Percentiles rank a stretch among this genome's conserved stretches.
These are phyloP conservation scores for Nomada hirtipes DNA, from an alignment of 2,888 invertebrate species.

Conservation along the genomic window DNA sequence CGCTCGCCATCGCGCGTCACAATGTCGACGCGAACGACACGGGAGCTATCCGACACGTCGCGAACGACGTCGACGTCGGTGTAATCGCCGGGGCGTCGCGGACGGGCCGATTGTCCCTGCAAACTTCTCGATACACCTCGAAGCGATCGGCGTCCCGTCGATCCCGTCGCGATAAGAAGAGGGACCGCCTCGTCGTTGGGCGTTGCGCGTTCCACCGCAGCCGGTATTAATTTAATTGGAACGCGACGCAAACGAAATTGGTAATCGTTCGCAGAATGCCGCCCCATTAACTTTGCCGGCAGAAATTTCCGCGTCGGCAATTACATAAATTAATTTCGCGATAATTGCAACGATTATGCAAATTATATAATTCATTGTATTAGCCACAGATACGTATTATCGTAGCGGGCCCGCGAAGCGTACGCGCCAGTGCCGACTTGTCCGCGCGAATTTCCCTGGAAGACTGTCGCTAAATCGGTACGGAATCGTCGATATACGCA, in stretches of 20 bases:
- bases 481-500: not conserved
- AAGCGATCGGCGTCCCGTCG: too few relatives aligned
- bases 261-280: constrained; percentile 24
- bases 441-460: constrained; percentile 27
- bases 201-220: not conserved
- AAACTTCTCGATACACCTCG: not conserved
- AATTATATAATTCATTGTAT: constrained; percentile 57
- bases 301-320: constrained; percentile 53
- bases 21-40: constrained; percentile 41
- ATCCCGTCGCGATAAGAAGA: not conserved
- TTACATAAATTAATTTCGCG: constrained; percentile 56
- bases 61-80: constrained; percentile 58
- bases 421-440: not conserved
- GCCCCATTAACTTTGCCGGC: constrained; percentile 28
- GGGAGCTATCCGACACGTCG: constrained; percentile 39
- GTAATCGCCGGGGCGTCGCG: not conserved
- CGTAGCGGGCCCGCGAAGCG: constrained; percentile 36
- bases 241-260: constrained; percentile 6
- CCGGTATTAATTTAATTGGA: constrained; percentile 45
- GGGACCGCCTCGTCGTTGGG: not conserved
- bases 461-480: not conserved
- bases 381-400: constrained; percentile 47
- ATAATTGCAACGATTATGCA: constrained; percentile 57
- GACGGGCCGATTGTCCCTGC: not conserved
- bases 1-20: constrained; percentile 76